Percentiles rank a stretch among this genome's conserved stretches.
Conservation (phyloP, 2,113 vertebrate genomes). For the Charadrius vociferus region DNA sequence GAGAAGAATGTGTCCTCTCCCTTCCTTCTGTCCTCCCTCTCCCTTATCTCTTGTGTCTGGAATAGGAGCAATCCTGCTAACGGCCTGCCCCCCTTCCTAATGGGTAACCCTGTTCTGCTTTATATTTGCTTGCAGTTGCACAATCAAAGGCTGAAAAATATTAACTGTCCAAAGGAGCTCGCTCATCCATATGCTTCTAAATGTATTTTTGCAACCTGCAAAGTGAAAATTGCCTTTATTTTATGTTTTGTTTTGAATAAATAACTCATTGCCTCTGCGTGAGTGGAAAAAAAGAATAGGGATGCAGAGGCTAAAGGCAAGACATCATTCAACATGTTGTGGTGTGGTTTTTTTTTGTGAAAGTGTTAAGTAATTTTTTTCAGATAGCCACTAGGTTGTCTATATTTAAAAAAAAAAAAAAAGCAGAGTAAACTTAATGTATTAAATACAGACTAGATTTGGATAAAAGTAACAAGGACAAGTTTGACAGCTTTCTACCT, state of each 20-base stretch:
- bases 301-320: background rate
- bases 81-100: background rate
- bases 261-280: background rate
- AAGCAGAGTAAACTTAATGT: background rate
- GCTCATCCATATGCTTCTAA: background rate
- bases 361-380: background rate
- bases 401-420: background rate
- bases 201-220: background rate
- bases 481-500: background rate
- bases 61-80: background rate
- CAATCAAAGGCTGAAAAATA: background rate
- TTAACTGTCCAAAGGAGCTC: background rate
- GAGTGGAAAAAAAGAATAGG: background rate
- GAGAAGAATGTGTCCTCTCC: background rate
- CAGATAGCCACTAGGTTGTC: background rate
- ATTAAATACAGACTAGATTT: background rate
- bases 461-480: background rate
- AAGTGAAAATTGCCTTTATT: background rate
- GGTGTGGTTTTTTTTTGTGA: background rate
- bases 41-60: background rate
- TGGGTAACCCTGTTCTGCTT: background rate
- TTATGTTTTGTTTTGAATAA: background rate
- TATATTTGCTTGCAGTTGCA: background rate
- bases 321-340: background rate
- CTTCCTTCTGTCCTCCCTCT: background rate